Base-by-base conservation (phyloP, 2,888 invertebrate genomes). In the Heteromurus nitidus region DNA sequence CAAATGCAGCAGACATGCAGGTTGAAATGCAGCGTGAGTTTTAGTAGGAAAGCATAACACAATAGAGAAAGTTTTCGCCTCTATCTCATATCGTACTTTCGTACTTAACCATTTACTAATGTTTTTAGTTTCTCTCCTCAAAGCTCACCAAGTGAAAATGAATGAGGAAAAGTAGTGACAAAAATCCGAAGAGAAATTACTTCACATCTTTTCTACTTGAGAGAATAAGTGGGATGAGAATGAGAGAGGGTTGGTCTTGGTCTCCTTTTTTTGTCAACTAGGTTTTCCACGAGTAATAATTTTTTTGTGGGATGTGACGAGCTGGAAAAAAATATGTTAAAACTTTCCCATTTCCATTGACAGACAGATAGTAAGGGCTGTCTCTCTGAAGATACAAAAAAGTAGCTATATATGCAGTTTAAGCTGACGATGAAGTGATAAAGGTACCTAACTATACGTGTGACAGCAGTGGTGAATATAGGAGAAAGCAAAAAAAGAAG, bases 291-390 rank as follows among this genome's bases (percentile, higher is more conserved):
- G 69, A 44, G 76, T 69, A 60, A 69, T 77, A 69, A 69, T 77
- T 68, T 13, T 36, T 77, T 75, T 75, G 42, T 68, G 44, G 69
- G 76, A 47, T 60, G 62, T 31, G 69, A 69, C 47, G 76, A 69
- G 62, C 9, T 28, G 76, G 31, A 60, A 42, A 68, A 76, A 9
- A 77, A 77, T 62, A 77, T 77, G 77, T 18, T 68, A 62, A 77
- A 77, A 77, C 77, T 77, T 77, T 77, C 50, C 68, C 75, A 77
- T 77, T 77, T 77, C 68, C 44, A 55, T 53, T 22, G 5, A 36
- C 36, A 36, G n/a, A n/a, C n/a, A n/a, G n/a, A n/a, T n/a, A n/a
- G n/a, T n/a, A n/a, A n/a, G n/a, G n/a, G n/a, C n/a, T n/a, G n/a
- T n/a, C n/a, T n/a, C n/a, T n/a, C n/a, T n/a, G n/a, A 36, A 13